Evolutionary conservation across 1,140 invertebrate genomes (phyloP).

Genomic region (Musca domestica): DNA sequence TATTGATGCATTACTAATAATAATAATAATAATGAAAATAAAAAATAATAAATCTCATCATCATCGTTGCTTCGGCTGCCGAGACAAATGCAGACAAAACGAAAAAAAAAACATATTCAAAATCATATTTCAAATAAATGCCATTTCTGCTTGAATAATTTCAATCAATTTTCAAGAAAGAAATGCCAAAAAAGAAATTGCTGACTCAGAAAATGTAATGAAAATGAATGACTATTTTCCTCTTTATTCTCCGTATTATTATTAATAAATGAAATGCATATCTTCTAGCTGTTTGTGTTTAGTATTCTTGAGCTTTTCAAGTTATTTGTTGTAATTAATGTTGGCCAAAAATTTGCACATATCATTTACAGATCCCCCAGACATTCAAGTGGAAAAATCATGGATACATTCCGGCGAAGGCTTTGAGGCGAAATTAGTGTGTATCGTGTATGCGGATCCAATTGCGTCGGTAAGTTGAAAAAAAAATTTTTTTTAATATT

Average conservation of each 20-base stretch:
- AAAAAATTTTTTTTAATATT: constrained; percentile 19
- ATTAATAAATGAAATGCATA: neutral
- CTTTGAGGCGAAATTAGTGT: constrained; percentile 69
- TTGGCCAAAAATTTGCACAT: neutral
- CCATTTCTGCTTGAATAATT: neutral
- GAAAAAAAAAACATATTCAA: too few species aligned
- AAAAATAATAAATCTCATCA: too few species aligned
- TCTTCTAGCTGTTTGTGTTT: neutral
- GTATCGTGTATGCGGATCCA: constrained; percentile 72
- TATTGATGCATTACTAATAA: too few species aligned
- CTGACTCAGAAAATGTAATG: neutral
- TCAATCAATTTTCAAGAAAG: neutral
- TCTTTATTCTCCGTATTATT: too few species aligned
- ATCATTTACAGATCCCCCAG: constrained; percentile 60
- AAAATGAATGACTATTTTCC: neutral
- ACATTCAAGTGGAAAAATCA: constrained; percentile 68
- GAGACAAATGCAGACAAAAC: too few species aligned
- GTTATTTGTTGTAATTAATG: neutral
- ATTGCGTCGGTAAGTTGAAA: constrained; percentile 62
- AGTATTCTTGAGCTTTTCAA: too few species aligned
- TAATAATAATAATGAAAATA: too few species aligned
- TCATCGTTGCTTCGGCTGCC: too few species aligned
- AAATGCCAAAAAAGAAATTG: neutral
- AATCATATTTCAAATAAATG: too few species aligned
- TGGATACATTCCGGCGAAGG: constrained; percentile 75